Evolutionary conservation across 2,888 invertebrate genomes (phyloP).

Genomic region (Caenorhabditis doughertyi): DNA sequence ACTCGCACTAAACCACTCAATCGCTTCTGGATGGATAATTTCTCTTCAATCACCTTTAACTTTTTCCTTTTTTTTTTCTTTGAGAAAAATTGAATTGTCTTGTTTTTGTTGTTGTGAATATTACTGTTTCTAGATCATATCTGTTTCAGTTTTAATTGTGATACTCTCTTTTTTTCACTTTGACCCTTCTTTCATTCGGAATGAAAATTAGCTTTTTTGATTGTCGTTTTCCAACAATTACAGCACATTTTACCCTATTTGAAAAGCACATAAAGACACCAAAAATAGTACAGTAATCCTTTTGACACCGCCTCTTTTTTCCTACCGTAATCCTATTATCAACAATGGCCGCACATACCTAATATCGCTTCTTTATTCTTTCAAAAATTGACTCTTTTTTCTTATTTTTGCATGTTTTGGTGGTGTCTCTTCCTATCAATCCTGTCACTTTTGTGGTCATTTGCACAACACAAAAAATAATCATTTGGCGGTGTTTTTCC

Average conservation of each 20-base stretch:
- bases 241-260: neutral
- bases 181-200: neutral
- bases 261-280: neutral
- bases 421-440: conserved; percentile 32
- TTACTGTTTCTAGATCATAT: neutral
- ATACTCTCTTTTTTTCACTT: neutral
- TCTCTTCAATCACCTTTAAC: neutral
- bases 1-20: conserved; percentile 18
- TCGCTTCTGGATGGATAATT: conserved; percentile 42
- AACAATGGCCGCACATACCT: conserved; percentile 11
- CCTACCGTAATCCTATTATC: conserved; percentile 36
- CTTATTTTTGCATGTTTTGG: conserved; percentile 38
- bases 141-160: neutral
- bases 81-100: no score
- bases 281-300: conserved; percentile 17
- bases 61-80: neutral
- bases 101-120: conserved; percentile 24
- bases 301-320: conserved; percentile 8
- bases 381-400: conserved; percentile 18
- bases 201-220: conserved; percentile 18
- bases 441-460: conserved; percentile 29
- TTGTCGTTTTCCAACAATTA: conserved; percentile 12
- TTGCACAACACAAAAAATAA: conserved; percentile 17
- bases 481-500: conserved; percentile 7
- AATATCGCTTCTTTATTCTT: conserved; percentile 19